Evolutionary conservation across 1,140 invertebrate genomes (phyloP).

Genomic region (Acromyrmex charruanus): DNA sequence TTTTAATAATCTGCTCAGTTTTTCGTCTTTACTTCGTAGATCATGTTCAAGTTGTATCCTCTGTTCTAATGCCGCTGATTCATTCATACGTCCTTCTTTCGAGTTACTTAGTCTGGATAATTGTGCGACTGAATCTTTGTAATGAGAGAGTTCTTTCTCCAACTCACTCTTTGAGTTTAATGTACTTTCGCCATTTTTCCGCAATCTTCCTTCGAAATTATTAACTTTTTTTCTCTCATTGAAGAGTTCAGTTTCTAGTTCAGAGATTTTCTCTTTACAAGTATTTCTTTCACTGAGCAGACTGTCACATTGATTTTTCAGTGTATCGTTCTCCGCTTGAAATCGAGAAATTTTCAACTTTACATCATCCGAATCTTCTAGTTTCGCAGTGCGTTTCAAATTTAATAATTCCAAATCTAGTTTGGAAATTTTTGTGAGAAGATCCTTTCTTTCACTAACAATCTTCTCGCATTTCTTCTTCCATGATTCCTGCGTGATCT

Average conservation of each 20-base stretch:
- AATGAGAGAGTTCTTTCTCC: conserved; percentile 76
- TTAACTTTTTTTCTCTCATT: conserved; percentile 74
- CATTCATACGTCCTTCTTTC: conserved; percentile 69
- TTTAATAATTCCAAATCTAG: conserved; percentile 71
- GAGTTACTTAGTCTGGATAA: conserved; percentile 69
- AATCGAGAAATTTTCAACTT: conserved; percentile 69
- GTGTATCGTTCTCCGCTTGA: conserved; percentile 74
- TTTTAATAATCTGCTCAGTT: conserved; percentile 74
- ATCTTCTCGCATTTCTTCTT: conserved; percentile 81
- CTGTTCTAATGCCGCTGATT: conserved; percentile 70
- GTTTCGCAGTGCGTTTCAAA: conserved; percentile 70
- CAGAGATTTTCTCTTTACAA: conserved; percentile 77
- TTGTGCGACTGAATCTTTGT: conserved; percentile 77
- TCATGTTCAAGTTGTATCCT: conserved; percentile 81
- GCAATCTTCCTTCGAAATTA: conserved; percentile 73
- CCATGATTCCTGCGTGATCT: conserved; percentile 81
- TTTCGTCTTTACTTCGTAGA: conserved; percentile 76
- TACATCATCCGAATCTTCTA: conserved; percentile 69
- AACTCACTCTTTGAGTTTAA: conserved; percentile 69
- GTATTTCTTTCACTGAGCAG: conserved; percentile 75
- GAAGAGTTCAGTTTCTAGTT: conserved; percentile 77
- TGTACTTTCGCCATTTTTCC: conserved; percentile 62
- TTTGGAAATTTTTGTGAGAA: conserved; percentile 71
- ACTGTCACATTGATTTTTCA: conserved; percentile 77
- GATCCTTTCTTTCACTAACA: conserved; percentile 74